Base-by-base conservation (phyloP, 2,113 vertebrate genomes). In the Lepus americanus region DNA sequence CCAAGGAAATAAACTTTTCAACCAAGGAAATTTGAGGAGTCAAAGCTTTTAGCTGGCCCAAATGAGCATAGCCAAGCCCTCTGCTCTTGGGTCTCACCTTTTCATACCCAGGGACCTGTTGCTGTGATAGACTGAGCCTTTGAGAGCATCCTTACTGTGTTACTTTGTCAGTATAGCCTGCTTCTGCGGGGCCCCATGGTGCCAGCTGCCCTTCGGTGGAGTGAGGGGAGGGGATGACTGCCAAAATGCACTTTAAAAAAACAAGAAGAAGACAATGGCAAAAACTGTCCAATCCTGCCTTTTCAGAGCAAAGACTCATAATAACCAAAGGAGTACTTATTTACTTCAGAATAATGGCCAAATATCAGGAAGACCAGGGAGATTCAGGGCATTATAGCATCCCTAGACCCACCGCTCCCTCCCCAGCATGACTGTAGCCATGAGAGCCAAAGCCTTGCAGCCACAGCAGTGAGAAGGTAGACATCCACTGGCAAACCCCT, bases 401-500 rank as follows among this genome's bases (percentile, higher is more conserved):
- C 49, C 5, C 2, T 19, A 14, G 44, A 14, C 9, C n/a, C 3
- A 2, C 7, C 11, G 31, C 4, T 49, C 17, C 73, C 20, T 61
- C 22, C 33, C 33, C 5, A 9, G 33, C 10, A 59, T 31, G 14
- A 2, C 39, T 49, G 27, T n/a, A 51, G 4, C 25, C 70, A 22
- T 44, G 59, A 69, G 44, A 73, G 3, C 27, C 10, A 53, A 16
- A 49, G 2, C 4, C 1, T 53, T 9, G 36, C 22, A 44, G 27
- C 9, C 5, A 3, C 1, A 39, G 12, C 20, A 17, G 10, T n/a
- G n/a, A 5, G 78, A 77, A 55, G 39, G 31, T 10, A 17, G 49
- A 22, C 25, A 2, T n/a, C 6, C 17, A 5, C 13, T 20, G 31
- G 3, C 0, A 9, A 64, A 49, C 1, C 6, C 14, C 4, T 0